phyloP scores from a whole-genome alignment of 2,888 invertebrate species.

The Rhorus exstirpatorius region DNA sequence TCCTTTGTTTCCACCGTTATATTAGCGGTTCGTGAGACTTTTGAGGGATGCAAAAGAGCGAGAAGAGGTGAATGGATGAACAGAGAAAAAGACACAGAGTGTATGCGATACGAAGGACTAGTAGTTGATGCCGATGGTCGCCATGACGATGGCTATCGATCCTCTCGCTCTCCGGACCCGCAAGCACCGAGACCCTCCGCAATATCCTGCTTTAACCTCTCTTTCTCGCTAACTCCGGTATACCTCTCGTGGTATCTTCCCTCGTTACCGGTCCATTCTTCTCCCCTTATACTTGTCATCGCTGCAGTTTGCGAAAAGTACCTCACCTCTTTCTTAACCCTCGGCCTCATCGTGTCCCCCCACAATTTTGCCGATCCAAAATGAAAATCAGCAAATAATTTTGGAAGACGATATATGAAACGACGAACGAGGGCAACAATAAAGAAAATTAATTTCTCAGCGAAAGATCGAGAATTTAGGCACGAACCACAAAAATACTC shows the following conservation, averaged over 20 bases:
- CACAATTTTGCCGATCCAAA: constrained; percentile 8
- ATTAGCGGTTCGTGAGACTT: constrained; percentile 27
- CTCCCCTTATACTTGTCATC: constrained; percentile 41
- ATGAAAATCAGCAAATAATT: constrained; percentile 21
- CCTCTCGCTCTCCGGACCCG: constrained; percentile 73
- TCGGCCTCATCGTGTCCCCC: not conserved
- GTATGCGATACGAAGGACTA: constrained; percentile 71
- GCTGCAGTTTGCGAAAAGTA: constrained; percentile 29
- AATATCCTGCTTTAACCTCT: constrained; percentile 57
- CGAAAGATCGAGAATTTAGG: not conserved
- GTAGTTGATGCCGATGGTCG: constrained; percentile 80
- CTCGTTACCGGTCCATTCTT: constrained; percentile 69
- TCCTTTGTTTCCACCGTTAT: constrained; percentile 21
- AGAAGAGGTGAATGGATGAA: constrained; percentile 19
- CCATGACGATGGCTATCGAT: constrained; percentile 82
- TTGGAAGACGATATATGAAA: not conserved
- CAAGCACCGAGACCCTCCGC: constrained; percentile 60
- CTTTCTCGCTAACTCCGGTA: constrained; percentile 28
- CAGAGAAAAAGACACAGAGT: constrained; percentile 54
- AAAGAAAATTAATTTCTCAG: not conserved
- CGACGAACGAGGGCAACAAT: no score
- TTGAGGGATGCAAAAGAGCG: constrained; percentile 39
- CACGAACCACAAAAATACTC: no score
- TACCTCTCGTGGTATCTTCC: constrained; percentile 44
- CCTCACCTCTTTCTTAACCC: constrained; percentile 20